Evolutionary conservation across 2,797 vertebrate genomes (phyloP).

Genomic region (Anisognathus igniventris): DNA sequence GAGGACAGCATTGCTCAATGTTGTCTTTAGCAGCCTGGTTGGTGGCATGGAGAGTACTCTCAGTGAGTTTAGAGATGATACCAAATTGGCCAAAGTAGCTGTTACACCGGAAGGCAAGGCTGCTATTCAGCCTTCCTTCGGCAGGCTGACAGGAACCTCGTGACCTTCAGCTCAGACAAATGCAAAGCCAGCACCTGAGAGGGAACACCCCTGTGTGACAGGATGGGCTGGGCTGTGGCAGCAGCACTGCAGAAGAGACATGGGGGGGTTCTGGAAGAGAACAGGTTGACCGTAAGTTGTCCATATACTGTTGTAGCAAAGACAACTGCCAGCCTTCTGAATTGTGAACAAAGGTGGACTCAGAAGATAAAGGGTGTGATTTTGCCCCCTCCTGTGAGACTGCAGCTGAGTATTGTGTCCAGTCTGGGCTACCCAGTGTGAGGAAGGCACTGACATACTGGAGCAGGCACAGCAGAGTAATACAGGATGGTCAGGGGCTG

Average conservation of each 20-base stretch:
- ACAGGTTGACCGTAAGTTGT: fast-evolving
- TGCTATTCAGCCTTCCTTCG: background rate
- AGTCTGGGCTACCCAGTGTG: background rate
- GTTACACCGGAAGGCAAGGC: background rate
- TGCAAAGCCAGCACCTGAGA: background rate
- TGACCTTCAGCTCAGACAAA: background rate
- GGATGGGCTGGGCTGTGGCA: background rate
- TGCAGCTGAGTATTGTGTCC: background rate
- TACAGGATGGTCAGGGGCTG: fast-evolving
- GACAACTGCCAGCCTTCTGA: background rate
- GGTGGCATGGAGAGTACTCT: background rate
- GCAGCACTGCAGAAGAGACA: background rate
- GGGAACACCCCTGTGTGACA: background rate
- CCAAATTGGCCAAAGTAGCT: background rate
- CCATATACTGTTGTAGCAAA: background rate
- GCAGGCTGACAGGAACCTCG: background rate
- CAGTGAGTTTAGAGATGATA: background rate
- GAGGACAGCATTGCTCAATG: background rate
- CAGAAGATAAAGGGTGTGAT: background rate
- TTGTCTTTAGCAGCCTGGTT: background rate
- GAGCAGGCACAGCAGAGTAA: background rate
- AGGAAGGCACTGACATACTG: background rate
- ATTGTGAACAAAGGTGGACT: background rate
- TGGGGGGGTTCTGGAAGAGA: fast-evolving
- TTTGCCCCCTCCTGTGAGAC: fast-evolving